Conservation (phyloP, 2,888 invertebrate genomes). For the Pammene aurita region DNA sequence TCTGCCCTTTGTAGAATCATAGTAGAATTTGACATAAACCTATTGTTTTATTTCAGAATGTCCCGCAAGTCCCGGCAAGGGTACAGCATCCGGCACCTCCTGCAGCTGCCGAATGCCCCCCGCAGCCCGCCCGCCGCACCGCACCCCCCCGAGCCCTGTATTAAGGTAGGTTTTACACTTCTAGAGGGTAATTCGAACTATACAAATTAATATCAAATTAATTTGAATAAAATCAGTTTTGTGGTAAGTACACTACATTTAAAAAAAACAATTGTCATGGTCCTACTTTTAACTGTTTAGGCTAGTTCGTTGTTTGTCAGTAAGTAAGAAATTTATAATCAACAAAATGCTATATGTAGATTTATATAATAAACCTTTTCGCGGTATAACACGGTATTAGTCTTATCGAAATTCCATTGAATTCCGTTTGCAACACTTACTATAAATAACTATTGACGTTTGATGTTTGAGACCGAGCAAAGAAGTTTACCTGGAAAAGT, state of each 20-base stretch:
- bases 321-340: too few species aligned
- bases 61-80: constrained; percentile 78
- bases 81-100: constrained; percentile 79
- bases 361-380: too few species aligned
- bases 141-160: constrained; percentile 65
- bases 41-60: constrained; percentile 63
- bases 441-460: background rate
- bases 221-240: too few species aligned
- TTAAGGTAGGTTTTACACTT: constrained; percentile 72
- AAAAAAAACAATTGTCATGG: too few species aligned
- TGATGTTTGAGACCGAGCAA: background rate
- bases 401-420: background rate
- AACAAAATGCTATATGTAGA: too few species aligned
- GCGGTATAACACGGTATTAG: too few species aligned
- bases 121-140: constrained; percentile 66
- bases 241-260: too few species aligned
- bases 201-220: too few species aligned
- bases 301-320: too few species aligned
- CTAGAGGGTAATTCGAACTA: background rate
- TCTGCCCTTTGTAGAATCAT: too few species aligned
- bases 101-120: constrained; percentile 74
- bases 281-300: too few species aligned
- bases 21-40: too few species aligned
- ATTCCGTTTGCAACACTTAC: background rate
- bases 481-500: background rate